phyloP scores from a whole-genome alignment of 2,888 invertebrate species.

The Nemoura dubitans region DNA sequence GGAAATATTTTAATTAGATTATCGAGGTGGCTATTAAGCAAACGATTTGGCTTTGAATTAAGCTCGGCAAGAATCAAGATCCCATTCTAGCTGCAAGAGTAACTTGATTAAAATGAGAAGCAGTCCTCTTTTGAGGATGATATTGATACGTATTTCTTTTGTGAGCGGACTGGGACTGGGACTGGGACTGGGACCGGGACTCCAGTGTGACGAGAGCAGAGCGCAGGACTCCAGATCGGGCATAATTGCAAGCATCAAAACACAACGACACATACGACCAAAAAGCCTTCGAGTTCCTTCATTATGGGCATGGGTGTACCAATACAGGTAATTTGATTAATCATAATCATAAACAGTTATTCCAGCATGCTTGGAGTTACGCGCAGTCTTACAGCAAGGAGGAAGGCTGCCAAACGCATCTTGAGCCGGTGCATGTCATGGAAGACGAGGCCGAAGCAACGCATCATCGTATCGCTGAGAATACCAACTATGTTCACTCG shows the following conservation, averaged over 20 bases:
- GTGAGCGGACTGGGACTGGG: too few relatives aligned
- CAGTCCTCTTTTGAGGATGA: neutral
- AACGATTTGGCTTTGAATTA: neutral
- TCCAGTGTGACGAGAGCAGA: too few relatives aligned
- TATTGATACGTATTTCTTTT: too few relatives aligned
- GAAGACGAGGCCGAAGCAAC: neutral
- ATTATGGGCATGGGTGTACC: neutral
- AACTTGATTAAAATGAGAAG: neutral
- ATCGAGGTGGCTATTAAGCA: neutral
- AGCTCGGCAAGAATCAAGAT: neutral
- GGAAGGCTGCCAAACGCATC: neutral
- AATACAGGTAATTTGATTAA: too few relatives aligned
- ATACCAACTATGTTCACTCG: neutral
- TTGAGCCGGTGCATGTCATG: neutral
- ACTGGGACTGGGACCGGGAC: too few relatives aligned
- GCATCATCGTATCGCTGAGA: neutral
- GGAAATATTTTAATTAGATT: neutral
- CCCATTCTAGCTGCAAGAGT: neutral
- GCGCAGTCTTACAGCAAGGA: neutral
- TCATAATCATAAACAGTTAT: conserved; percentile 12
- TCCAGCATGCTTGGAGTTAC: neutral
- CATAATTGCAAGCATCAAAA: neutral
- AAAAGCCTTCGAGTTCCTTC: neutral
- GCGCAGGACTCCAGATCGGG: neutral
- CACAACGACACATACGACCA: neutral